Base-by-base conservation (phyloP, 1,140 invertebrate species). In the Sitodiplosis mosellana region DNA sequence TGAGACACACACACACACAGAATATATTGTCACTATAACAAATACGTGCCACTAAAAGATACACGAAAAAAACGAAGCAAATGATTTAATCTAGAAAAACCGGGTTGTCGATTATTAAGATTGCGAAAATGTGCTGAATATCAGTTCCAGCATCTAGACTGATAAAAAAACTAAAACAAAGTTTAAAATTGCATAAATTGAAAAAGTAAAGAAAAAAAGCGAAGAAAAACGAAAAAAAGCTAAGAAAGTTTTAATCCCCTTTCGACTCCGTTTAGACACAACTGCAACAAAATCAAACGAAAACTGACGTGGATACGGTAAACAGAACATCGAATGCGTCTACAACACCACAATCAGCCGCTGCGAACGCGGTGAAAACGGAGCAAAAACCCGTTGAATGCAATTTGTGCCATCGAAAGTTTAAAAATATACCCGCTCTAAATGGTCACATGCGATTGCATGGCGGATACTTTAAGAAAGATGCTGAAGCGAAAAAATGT, bases 381-480 rank as follows among this genome's bases (percentile, higher is more conserved):
- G 77, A 79, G 50, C 69, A 72, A 15, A 87, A 87, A 60, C 87
- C 86, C 20, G 89, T 93, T 19, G 86, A 91, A 64, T 96, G 92
- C 65, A 89, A 87, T 67, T 74, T 95, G 36, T 96, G 92, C 63
- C 83, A 91, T 64, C 75, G 88, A 45, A 83, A 88, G 65, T 95
- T 96, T 68, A 95, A 95, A 71, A 97, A 95, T 66, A 84, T 94
- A 63, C 88, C 91, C 7, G 92, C 91, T 15, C 75, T 96, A 27
- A 97, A 96, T 69, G 91, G 92, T 14, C 91, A 97, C 61, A 96
- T 95, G 91, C 72, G 92, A 55, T 71, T 95, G 19, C 91, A 96
- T 68, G 92, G 92, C 14, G 91, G 91, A 47, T 95, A 94, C 65
- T 88, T 92, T 60, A 94, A 94, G 67, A 94, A 93, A 83, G 85